A percentile compares a stretch with the other conserved stretches of the same genome.
phyloP scores from a whole-genome alignment of 2,888 invertebrate species.

The Oscheius sp. region DNA sequence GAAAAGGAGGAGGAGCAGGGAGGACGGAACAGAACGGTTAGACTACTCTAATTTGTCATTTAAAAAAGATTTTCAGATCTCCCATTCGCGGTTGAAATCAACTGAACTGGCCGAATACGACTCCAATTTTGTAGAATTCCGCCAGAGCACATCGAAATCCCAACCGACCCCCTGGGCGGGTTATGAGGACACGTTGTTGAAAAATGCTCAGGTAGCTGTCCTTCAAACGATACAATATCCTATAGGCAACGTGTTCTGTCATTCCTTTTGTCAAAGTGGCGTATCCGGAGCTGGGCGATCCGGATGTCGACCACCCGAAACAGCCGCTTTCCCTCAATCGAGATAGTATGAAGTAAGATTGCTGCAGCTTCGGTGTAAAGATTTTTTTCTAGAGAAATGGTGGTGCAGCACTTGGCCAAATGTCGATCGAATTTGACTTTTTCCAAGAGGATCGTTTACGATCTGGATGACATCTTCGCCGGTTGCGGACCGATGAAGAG shows the following conservation, averaged over 20 bases:
- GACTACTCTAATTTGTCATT: neutral
- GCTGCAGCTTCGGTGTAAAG: neutral
- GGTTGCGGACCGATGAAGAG: slow-evolving; percentile 34
- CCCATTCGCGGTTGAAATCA: slow-evolving; percentile 34
- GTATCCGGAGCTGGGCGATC: slow-evolving; percentile 59
- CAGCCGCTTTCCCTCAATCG: slow-evolving; percentile 40
- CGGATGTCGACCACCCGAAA: slow-evolving; percentile 42
- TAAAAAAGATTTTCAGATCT: slow-evolving; percentile 20
- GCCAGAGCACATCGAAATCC: neutral
- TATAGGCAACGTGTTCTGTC: slow-evolving; percentile 55
- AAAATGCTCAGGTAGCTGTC: neutral
- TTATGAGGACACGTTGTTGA: slow-evolving; percentile 10
- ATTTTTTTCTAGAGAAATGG: slow-evolving; percentile 73
- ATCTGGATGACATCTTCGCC: slow-evolving; percentile 79
- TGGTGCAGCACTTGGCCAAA: slow-evolving; percentile 81
- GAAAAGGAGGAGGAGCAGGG: slow-evolving; percentile 20
- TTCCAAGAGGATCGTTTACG: slow-evolving; percentile 80
- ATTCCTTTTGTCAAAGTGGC: slow-evolving; percentile 62
- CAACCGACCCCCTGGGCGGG: slow-evolving; percentile 10
- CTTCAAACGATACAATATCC: neutral
- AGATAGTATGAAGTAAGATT: slow-evolving; percentile 37
- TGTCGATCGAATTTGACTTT: slow-evolving; percentile 79
- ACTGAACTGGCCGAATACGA: slow-evolving; percentile 47
- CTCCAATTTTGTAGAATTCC: slow-evolving; percentile 43
- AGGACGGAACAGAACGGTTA: slow-evolving; percentile 16